phyloP scores from a whole-genome alignment of 1,140 invertebrate species.

The Dolichoris vasculosae region DNA sequence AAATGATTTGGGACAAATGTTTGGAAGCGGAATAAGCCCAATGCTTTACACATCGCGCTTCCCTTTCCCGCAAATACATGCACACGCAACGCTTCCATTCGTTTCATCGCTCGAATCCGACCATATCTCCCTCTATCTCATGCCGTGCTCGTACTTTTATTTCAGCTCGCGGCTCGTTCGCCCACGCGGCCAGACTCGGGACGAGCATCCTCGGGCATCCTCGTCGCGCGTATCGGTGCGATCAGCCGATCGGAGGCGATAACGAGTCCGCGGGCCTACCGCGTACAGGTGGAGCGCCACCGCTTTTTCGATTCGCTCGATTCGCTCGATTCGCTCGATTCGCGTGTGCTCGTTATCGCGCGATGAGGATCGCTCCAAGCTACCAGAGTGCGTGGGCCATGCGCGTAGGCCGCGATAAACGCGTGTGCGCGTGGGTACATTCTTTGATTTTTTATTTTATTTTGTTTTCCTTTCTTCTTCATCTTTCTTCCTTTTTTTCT shows the following conservation, averaged over 20 bases:
- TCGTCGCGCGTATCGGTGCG: neutral
- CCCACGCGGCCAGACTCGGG: neutral
- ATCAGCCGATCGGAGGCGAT: conserved; percentile 37
- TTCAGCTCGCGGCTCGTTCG: no score
- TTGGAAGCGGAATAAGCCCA: neutral
- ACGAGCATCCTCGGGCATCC: neutral
- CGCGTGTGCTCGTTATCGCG: neutral
- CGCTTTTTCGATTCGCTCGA: neutral
- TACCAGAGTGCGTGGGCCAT: neutral
- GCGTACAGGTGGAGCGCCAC: neutral
- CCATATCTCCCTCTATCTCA: neutral
- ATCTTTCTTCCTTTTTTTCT: neutral
- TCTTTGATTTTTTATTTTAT: neutral
- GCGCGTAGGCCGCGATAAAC: neutral
- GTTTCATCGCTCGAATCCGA: neutral
- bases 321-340: no score
- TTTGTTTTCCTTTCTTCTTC: neutral
- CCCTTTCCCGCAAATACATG: neutral
- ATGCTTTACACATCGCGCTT: no score
- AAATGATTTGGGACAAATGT: neutral
- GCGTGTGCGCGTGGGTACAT: neutral
- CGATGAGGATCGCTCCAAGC: neutral
- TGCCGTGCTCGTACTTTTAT: neutral
- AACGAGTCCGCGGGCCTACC: neutral
- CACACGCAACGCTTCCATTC: neutral